These are phyloP conservation scores for Didymodactylos carnosus DNA, from an alignment of 2,888 invertebrate genomes.

Conservation along the genomic window DNA sequence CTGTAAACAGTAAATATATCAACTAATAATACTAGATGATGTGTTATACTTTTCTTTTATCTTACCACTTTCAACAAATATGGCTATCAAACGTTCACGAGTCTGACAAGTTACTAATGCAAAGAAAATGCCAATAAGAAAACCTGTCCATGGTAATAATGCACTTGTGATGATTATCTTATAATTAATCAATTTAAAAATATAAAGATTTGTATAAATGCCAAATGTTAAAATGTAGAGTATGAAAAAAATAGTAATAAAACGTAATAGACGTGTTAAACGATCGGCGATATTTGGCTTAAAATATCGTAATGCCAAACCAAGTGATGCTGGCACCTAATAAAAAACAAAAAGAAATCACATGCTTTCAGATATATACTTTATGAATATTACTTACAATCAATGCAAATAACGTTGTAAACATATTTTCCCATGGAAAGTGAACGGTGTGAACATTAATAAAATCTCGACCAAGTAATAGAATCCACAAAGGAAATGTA, in stretches of 20 bases:
- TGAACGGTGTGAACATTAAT: conserved; percentile 34
- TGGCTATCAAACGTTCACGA: conserved; percentile 20
- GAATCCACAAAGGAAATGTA: conserved; percentile 74
- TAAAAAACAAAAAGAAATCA: not conserved
- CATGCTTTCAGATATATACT: too few relatives aligned
- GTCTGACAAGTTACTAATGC: conserved; percentile 21
- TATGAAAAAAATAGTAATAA: conserved; percentile 41
- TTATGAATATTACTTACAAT: too few relatives aligned
- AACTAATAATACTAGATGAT: too few relatives aligned
- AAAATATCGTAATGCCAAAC: conserved; percentile 33
- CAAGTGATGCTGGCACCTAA: not conserved
- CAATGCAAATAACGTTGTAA: not conserved
- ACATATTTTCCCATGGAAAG: not conserved
- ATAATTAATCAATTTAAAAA: conserved; percentile 59
- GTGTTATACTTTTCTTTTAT: not conserved
- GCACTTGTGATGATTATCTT: conserved; percentile 22
- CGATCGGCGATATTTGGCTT: not conserved
- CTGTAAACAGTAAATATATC: not conserved
- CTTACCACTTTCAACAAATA: not conserved
- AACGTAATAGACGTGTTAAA: not conserved
- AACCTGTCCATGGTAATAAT: conserved; percentile 27
- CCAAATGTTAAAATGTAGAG: conserved; percentile 67
- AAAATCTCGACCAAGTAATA: conserved; percentile 57
- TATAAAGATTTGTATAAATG: conserved; percentile 63
- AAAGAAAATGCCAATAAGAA: conserved; percentile 22